Base-by-base conservation (phyloP, 2,113 vertebrate genomes). In the Sinocyclocheilus grahami region DNA sequence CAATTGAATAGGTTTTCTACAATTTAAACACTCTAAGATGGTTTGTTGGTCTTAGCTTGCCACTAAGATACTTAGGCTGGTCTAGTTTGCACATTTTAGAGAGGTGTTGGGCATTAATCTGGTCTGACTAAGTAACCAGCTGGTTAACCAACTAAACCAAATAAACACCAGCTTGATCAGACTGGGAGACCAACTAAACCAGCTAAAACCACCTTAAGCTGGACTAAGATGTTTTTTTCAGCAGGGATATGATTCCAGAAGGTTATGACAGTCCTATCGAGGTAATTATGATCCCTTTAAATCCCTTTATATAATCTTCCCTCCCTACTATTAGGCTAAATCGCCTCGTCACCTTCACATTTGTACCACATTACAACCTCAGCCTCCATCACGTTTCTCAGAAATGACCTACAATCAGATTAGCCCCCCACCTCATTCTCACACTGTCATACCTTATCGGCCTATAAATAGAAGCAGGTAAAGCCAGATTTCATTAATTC, bases 391-490 rank as follows among this genome's bases (percentile, higher is more conserved):
- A 69, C 42, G 27, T 20, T 46, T 16, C 67, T 83, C 67, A 74
- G 20, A 74, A 58, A 72, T 42, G 58, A 48, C 22, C 18, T 72
- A 85, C 71, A 58, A 78, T 74, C 51, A 39, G 58, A 82, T 82
- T 20, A 33, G 33, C 69, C 78, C 83, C 78, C 67, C 12, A 24
- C 69, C 20, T 63, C 71, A 27, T 62, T 72, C 20, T 48, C 55
- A 74, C 87, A 78, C 48, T 71, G 60, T 83, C 89, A 88, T 85
- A 85, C 85, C 11, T 62, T 85, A 75, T 74, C 72, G 58, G 77
- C 86, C 91, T 91, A 92, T 91, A 90, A 93, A 92, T 92, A 92
- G 86, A 84, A 58, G 80, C 83, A 92, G 86, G 92, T 92, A 90
- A 86, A 87, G 79, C 46, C 22, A 85, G 84, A 89, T 58, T 83